A percentile compares a stretch with the other conserved stretches of the same genome.
Evolutionary conservation across 2,888 invertebrate species (phyloP).

Genomic region (Listrodromus nycthemerus): DNA sequence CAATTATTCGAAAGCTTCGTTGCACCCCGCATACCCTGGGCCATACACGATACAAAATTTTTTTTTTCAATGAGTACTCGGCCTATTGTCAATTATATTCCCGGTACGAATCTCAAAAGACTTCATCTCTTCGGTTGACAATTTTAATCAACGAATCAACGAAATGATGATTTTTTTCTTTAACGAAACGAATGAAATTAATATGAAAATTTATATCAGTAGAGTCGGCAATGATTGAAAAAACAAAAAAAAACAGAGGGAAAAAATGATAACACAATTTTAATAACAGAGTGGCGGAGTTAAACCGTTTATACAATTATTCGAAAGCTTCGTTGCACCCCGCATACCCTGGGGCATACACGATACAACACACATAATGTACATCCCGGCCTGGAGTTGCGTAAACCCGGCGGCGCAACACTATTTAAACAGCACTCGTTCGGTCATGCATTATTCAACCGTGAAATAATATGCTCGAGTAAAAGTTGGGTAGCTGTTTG

Average conservation of each 20-base stretch:
- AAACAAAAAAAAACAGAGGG: too few species aligned
- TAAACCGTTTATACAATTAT: neutral
- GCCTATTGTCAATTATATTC: too few species aligned
- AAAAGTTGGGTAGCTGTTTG: constrained; percentile 35
- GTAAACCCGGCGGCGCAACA: constrained; percentile 42
- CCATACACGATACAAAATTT: constrained; percentile 12
- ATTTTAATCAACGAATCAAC: neutral
- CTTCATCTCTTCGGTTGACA: too few species aligned
- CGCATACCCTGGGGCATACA: neutral
- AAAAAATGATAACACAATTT: neutral
- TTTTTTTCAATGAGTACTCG: too few species aligned
- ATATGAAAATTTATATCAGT: neutral
- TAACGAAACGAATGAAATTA: neutral
- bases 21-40: neutral
- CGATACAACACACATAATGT: constrained; percentile 17
- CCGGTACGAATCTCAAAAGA: neutral
- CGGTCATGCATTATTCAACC: constrained; percentile 57
- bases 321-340: neutral
- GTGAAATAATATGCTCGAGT: constrained; percentile 59
- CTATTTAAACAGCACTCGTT: constrained; percentile 54
- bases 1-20: neutral
- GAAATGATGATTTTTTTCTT: neutral
- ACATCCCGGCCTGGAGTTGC: constrained; percentile 20
- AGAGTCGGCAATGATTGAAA: neutral
- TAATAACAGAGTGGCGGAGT: neutral